Conservation (phyloP, 2,113 vertebrate species). For the Pachyramphus minor region DNA sequence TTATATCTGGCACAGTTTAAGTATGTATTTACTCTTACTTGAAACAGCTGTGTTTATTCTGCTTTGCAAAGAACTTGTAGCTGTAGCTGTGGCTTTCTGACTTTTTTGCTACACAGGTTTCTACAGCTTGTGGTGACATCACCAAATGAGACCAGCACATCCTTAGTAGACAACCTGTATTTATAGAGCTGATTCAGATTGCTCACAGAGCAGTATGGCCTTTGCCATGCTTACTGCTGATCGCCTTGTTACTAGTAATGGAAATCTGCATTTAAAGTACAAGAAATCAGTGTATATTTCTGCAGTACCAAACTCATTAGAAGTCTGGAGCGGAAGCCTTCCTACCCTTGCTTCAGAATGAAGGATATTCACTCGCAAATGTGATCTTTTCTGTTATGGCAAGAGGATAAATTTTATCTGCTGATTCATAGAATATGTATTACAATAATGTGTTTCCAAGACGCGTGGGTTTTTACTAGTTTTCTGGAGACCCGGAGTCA, state of each 20-base stretch:
- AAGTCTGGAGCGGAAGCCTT: neutral
- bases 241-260: neutral
- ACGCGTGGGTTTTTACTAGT: neutral
- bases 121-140: neutral
- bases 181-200: neutral
- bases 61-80: neutral
- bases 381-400: neutral
- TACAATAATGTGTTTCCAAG: neutral
- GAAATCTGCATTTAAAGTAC: neutral
- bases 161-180: neutral
- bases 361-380: neutral
- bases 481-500: neutral
- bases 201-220: neutral
- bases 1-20: neutral
- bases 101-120: neutral
- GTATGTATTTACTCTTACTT: neutral
- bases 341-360: neutral
- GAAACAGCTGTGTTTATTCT: neutral
- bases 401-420: neutral
- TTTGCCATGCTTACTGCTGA: neutral
- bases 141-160: neutral
- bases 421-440: neutral
- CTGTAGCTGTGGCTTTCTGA: neutral
- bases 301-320: neutral
- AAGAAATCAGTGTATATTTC: neutral